These are phyloP conservation scores for Lerista edwardsae DNA, from an alignment of 2,797 vertebrate species.

Conservation along the genomic window DNA sequence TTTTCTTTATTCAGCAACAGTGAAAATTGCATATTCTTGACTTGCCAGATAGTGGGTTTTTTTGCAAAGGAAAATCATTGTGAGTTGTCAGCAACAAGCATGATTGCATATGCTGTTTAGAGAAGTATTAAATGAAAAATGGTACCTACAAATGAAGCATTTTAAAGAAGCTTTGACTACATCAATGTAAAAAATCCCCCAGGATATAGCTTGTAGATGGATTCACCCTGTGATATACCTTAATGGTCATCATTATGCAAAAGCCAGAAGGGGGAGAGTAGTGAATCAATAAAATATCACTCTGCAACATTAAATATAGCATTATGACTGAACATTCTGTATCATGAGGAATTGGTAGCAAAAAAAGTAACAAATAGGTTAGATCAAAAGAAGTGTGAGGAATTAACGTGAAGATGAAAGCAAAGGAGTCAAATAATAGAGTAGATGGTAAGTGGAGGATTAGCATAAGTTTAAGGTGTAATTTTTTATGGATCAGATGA, in stretches of 20 bases:
- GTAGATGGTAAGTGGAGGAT: conserved; percentile 63
- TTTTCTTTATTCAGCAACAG: conserved; percentile 63
- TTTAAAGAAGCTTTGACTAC: conserved; percentile 21
- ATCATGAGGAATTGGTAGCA: conserved; percentile 63
- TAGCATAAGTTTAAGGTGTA: conserved; percentile 66
- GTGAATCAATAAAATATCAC: conserved; percentile 63
- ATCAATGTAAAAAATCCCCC: background rate
- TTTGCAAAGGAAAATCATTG: conserved; percentile 47
- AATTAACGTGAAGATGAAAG: conserved; percentile 69
- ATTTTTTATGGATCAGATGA: conserved; percentile 65
- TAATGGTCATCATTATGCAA: conserved; percentile 48
- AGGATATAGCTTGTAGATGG: background rate
- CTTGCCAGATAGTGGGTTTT: conserved; percentile 34
- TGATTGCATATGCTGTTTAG: conserved; percentile 56
- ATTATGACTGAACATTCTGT: conserved; percentile 65
- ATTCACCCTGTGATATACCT: background rate
- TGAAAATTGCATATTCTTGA: conserved; percentile 56
- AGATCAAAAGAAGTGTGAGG: conserved; percentile 61
- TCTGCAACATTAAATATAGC: conserved; percentile 53
- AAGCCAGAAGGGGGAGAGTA: conserved; percentile 44
- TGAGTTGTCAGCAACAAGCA: conserved; percentile 46
- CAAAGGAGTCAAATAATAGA: conserved; percentile 61
- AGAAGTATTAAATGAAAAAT: conserved; percentile 53
- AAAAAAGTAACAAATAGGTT: conserved; percentile 68
- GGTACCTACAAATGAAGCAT: conserved; percentile 39